These are phyloP conservation scores for Carettochelys insculpta DNA, from an alignment of 2,113 vertebrate genomes.

Conservation along the genomic window DNA sequence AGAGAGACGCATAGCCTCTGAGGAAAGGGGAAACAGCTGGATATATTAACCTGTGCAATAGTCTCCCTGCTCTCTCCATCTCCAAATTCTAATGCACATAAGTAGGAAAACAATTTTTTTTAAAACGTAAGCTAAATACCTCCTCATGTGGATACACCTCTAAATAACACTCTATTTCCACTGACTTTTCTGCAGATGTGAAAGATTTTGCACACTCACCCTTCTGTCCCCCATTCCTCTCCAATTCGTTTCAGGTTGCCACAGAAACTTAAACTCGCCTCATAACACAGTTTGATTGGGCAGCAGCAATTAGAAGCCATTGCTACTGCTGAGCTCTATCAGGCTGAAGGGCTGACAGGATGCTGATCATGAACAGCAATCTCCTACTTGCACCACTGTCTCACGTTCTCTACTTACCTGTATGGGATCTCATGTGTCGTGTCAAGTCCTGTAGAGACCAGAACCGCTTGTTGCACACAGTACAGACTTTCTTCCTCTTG, in stretches of 20 bases:
- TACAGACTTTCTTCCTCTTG: constrained; percentile 98
- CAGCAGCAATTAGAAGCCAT: not conserved
- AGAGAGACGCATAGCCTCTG: fast-evolving
- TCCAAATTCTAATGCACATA: not conserved
- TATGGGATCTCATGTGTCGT: constrained; percentile 96
- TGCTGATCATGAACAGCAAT: not conserved
- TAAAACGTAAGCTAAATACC: not conserved
- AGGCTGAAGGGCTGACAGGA: not conserved
- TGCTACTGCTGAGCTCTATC: not conserved
- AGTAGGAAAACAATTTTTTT: not conserved
- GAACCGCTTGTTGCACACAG: constrained; percentile 94
- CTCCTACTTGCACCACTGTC: not conserved
- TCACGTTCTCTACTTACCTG: constrained; percentile 81
- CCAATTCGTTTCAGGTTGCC: not conserved
- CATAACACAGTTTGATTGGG: not conserved
- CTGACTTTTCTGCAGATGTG: not conserved
- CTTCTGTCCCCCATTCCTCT: not conserved
- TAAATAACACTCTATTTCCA: not conserved
- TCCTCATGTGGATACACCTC: not conserved
- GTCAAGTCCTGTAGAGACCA: constrained; percentile 99
- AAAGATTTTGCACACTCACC: not conserved
- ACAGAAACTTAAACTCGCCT: not conserved
- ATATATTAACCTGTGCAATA: not conserved
- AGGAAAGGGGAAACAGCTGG: not conserved
- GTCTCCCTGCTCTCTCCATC: not conserved